Evolutionary conservation across 2,888 invertebrate genomes (phyloP), one percentile per base, ranked within the genome.

Genomic region (Criorhina ranunculi): DNA sequence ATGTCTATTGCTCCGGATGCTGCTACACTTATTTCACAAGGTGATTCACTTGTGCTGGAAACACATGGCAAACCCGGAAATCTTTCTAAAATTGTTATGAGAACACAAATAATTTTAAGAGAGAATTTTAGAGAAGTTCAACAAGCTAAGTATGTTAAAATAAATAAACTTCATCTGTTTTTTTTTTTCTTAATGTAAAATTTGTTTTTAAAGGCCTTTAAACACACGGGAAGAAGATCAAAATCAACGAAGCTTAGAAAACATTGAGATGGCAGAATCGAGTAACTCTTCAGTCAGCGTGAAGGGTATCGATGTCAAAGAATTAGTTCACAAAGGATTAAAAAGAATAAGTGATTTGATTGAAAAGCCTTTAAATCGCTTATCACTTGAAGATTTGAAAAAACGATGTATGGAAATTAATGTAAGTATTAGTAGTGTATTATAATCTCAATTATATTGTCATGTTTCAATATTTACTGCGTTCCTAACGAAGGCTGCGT

Each of bases 21-120:
- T 78, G 96, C 96, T 5, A 94, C 95, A 75, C 92, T 96, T 35
- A 96, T 96, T 86, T 96, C 96, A 15, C 94, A 94, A 89, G 96
- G 96, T 0, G 96, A 96, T 91, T 94, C 95, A 75, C 92, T 96
- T 49, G 95, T 96, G 29, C 94, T 95, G 90, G 93, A 93, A 44
- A 94, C 93, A n/a, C 95, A 96, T 90, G 92, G 92, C 37, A 92
- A 90, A 78, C 89, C 90, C 70, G 89, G 90, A 35, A 89, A 89
- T 81, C 88, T 92, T 6, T 91, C 92, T 0, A 90, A 91, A 6
- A 86, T 90, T 6, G 91, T 92, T 0, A 91, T 92, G 91, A 88
- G 89, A 59, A 91, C 90, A 6, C 92, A 92, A 87, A 91, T 90
- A 9, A 89, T 89, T 40, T 82, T 92, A 35, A 88, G 92, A 35